Evolutionary conservation across 1,140 invertebrate species (phyloP).

Genomic region (Apis laboriosa): DNA sequence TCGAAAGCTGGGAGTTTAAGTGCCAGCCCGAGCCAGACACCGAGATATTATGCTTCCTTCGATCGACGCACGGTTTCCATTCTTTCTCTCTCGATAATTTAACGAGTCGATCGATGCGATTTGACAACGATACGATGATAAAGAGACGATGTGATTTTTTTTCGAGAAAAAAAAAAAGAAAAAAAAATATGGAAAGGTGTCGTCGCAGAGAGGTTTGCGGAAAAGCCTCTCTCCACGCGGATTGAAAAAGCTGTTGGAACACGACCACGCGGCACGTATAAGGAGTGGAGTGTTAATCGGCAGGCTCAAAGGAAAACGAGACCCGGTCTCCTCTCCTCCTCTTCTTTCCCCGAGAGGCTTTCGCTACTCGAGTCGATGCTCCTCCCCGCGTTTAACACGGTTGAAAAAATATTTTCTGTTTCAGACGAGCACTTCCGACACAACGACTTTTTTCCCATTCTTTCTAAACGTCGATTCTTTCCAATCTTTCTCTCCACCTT

Average conservation of each 20-base stretch:
- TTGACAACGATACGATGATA: too few relatives aligned
- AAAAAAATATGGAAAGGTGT: too few relatives aligned
- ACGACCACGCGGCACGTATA: conserved; percentile 13
- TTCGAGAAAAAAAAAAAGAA: too few relatives aligned
- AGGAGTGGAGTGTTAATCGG: conserved; percentile 46
- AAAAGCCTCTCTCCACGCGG: conserved; percentile 10
- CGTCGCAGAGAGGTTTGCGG: not conserved
- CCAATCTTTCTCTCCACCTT: conserved; percentile 1
- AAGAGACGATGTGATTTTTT: too few relatives aligned
- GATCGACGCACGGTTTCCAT: conserved; percentile 35
- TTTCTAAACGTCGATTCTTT: not conserved
- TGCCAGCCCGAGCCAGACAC: conserved; percentile 66
- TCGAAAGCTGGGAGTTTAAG: conserved; percentile 26
- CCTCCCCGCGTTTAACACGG: conserved; percentile 3
- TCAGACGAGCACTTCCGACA: not conserved
- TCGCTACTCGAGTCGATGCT: conserved; percentile 20
- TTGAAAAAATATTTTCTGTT: conserved; percentile 25
- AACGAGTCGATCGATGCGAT: not conserved
- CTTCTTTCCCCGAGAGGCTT: conserved; percentile 22
- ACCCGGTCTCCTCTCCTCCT: conserved; percentile 12
- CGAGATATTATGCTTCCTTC: conserved; percentile 59
- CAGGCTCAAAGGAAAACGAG: conserved; percentile 31
- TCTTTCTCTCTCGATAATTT: conserved; percentile 1
- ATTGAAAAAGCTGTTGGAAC: conserved; percentile 37
- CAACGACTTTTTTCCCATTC: too few relatives aligned